A percentile compares a stretch with the other conserved stretches of the same genome.
Evolutionary conservation across 2,888 invertebrate genomes (phyloP).

Genomic region (Melolontha melolontha): DNA sequence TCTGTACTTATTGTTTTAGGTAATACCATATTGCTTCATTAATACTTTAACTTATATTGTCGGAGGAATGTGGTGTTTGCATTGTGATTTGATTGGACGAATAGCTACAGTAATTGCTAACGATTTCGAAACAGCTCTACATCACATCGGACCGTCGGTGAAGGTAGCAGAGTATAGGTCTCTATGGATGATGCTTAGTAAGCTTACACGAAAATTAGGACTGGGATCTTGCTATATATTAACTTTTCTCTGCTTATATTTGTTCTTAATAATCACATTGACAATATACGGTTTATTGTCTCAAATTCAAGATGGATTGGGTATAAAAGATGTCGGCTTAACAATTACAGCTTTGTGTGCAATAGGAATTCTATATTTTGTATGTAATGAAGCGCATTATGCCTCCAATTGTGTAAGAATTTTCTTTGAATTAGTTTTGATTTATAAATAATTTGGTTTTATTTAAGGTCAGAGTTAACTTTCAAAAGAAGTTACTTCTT

Average conservation of each 20-base stretch:
- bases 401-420: conserved; percentile 76
- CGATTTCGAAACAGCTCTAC: conserved; percentile 77
- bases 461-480: conserved; percentile 74
- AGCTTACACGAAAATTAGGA: conserved; percentile 75
- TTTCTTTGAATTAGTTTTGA: not conserved
- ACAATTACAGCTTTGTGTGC: conserved; percentile 76
- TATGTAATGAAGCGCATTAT: conserved; percentile 81
- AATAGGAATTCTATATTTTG: conserved; percentile 75
- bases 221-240: conserved; percentile 77
- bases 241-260: conserved; percentile 76
- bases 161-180: conserved; percentile 79
- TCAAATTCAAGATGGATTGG: conserved; percentile 79
- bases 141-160: conserved; percentile 76
- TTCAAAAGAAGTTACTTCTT: conserved; percentile 79
- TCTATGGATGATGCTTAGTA: conserved; percentile 78
- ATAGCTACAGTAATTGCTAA: conserved; percentile 76
- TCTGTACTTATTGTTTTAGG: conserved; percentile 58
- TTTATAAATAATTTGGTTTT: conserved; percentile 1
- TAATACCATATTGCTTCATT: conserved; percentile 77
- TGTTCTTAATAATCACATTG: conserved; percentile 80
- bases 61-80: conserved; percentile 78
- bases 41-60: conserved; percentile 77
- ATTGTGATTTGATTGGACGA: conserved; percentile 74
- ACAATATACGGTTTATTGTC: conserved; percentile 81
- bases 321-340: conserved; percentile 78